Evolutionary conservation across 2,888 invertebrate species (phyloP), one percentile per base, ranked within the genome.

Genomic region (Fissipunctia ypsillon): DNA sequence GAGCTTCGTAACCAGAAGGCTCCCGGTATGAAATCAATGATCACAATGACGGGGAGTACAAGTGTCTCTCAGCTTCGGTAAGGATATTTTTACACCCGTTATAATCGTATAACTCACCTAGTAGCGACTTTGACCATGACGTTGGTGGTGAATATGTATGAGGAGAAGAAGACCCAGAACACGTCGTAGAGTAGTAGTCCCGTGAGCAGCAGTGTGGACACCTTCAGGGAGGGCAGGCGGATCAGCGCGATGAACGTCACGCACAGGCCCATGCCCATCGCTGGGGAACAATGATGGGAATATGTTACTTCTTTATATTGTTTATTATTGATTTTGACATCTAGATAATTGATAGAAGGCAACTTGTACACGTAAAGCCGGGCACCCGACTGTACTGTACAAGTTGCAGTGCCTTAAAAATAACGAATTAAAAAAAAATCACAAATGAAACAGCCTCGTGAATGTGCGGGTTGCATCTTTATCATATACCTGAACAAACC

Each of bases 81-180:
- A 9, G n/a, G 10, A 12, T 10, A n/a, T n/a, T 12, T 50, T 50
- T 25, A 52, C 25, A 52, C 12, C 14, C 25, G 25, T 28, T 52
- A 28, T 35, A n/a, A 28, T 48, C 22, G 10, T 41, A 16, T 4
- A 4, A 41, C 45, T 41, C 38, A 96, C 97, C 97, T 94, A 19
- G 96, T 96, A 65, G 96, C 96, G 1, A 98, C 98, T 96, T 99
- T 99, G 84, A 99, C 99, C 99, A 99, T 99, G 85, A 99, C 99
- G 92, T 99, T 99, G 90, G 99, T 98, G 95, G 99, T 99, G 97
- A 99, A 99, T 92, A 99, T 99, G 94, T 99, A 99, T 0, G 99
- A 99, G 4, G 99, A 99, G 96, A 99, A 99, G 96, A 99, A 99
- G 68, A 99, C 99, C 99, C 99, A 99, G 96, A 99, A 99, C 56